Percentiles rank a stretch among this genome's conserved stretches.
Evolutionary conservation across 2,888 invertebrate genomes (phyloP).

Genomic region (Aphidoletes aphidimyza): DNA sequence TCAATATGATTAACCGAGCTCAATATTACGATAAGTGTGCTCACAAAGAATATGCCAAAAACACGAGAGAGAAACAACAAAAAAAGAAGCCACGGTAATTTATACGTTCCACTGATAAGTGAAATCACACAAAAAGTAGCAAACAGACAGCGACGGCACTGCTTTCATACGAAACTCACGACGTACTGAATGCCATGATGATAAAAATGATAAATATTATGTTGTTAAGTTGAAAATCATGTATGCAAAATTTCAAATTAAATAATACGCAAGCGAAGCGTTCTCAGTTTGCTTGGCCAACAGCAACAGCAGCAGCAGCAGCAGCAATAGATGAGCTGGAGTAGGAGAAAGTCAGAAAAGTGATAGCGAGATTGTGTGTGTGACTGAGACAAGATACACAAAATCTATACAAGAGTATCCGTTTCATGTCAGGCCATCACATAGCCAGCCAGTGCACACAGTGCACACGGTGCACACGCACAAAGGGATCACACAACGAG

Average conservation of each 20-base stretch:
- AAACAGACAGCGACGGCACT: background rate
- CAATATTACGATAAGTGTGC: background rate
- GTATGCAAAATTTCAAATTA: slow-evolving; percentile 25
- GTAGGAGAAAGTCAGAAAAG: too few species aligned
- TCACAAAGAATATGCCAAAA: background rate
- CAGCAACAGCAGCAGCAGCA: too few species aligned
- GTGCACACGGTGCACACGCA: background rate
- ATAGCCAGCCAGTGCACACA: too few species aligned
- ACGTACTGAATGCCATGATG: slow-evolving; percentile 29
- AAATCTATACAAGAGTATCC: too few species aligned
- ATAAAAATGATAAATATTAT: slow-evolving; percentile 52
- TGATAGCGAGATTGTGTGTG: too few species aligned
- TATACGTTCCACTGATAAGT: too few species aligned
- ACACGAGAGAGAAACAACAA: background rate
- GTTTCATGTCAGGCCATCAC: too few species aligned
- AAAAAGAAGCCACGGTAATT: background rate
- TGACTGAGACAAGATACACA: too few species aligned
- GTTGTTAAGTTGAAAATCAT: slow-evolving; percentile 54
- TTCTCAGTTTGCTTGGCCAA: background rate
- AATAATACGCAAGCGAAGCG: slow-evolving; percentile 22
- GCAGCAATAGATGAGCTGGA: too few species aligned
- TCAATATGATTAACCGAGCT: background rate
- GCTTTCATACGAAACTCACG: background rate
- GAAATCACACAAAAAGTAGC: background rate
- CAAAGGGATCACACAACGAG: background rate